A percentile compares a stretch with the other conserved stretches of the same genome.
Evolutionary conservation across 1,140 invertebrate genomes (phyloP).

Genomic region (Rhopalosiphum padi): DNA sequence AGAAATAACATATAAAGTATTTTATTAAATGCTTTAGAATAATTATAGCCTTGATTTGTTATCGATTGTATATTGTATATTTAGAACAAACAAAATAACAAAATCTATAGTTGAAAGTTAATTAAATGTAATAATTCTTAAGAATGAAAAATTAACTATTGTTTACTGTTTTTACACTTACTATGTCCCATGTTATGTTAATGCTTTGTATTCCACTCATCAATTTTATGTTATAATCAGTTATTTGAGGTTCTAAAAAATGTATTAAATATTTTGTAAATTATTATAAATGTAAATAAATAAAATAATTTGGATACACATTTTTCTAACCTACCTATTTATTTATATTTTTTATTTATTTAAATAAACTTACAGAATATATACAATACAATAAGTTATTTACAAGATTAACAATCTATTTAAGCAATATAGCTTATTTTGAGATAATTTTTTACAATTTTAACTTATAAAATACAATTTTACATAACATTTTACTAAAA

Average conservation of each 20-base stretch:
- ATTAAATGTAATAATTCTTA: not conserved
- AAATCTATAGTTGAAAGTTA: not conserved
- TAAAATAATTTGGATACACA: too few relatives aligned
- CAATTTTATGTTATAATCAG: not conserved
- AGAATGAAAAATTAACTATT: not conserved
- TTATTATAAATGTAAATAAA: too few relatives aligned
- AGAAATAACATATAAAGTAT: not conserved
- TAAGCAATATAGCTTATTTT: too few relatives aligned
- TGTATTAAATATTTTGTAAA: too few relatives aligned
- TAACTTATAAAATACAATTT: too few relatives aligned
- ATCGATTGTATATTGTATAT: not conserved
- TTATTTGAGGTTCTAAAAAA: not conserved
- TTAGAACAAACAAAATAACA: not conserved
- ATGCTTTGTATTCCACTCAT: not conserved
- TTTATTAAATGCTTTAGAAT: not conserved
- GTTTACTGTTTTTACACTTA: not conserved
- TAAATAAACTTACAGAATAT: too few relatives aligned
- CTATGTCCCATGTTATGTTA: not conserved
- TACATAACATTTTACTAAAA: too few relatives aligned
- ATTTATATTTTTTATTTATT: too few relatives aligned
- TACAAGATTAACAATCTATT: too few relatives aligned
- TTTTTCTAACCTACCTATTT: too few relatives aligned
- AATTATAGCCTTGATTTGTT: not conserved
- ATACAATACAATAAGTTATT: too few relatives aligned
- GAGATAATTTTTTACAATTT: too few relatives aligned